phyloP scores from a whole-genome alignment of 2,888 invertebrate species.

The Chloroclystis v-ata region DNA sequence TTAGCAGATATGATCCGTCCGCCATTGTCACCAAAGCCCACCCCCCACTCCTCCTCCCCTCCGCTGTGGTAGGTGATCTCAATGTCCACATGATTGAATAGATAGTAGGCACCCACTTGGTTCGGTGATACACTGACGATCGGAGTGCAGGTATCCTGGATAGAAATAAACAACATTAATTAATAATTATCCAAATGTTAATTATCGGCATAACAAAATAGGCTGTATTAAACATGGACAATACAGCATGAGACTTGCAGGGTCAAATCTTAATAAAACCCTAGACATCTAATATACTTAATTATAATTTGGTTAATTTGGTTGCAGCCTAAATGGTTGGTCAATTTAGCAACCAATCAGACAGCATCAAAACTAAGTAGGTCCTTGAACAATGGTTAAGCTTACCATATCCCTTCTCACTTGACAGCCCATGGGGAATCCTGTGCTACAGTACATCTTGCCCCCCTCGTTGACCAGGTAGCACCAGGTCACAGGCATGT shows the following conservation, averaged over 20 bases:
- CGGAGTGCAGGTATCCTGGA: conserved; percentile 75
- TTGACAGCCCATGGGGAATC: conserved; percentile 98
- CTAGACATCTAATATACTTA: too few relatives aligned
- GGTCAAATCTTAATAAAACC: too few relatives aligned
- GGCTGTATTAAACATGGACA: too few relatives aligned
- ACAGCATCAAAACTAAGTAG: too few relatives aligned
- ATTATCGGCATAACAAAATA: too few relatives aligned
- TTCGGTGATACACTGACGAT: conserved; percentile 77
- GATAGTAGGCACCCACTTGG: conserved; percentile 87
- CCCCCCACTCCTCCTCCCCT: conserved; percentile 91
- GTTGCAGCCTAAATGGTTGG: too few relatives aligned
- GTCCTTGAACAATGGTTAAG: too few relatives aligned
- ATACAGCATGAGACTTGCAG: too few relatives aligned
- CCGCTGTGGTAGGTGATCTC: conserved; percentile 96
- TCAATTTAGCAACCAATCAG: too few relatives aligned
- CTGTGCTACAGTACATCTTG: conserved; percentile 92
- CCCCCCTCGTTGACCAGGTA: conserved; percentile 84
- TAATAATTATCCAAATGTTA: not conserved
- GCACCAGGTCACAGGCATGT: conserved; percentile 99
- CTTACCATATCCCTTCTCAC: conserved; percentile 79
- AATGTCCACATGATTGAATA: conserved; percentile 98
- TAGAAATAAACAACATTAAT: not conserved
- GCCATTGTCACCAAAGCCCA: conserved; percentile 85
- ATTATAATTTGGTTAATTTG: too few relatives aligned
- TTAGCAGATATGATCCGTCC: conserved; percentile 93